Evolutionary conservation across 1,140 invertebrate species (phyloP).

Genomic region (Ctenoplectra terminalis): DNA sequence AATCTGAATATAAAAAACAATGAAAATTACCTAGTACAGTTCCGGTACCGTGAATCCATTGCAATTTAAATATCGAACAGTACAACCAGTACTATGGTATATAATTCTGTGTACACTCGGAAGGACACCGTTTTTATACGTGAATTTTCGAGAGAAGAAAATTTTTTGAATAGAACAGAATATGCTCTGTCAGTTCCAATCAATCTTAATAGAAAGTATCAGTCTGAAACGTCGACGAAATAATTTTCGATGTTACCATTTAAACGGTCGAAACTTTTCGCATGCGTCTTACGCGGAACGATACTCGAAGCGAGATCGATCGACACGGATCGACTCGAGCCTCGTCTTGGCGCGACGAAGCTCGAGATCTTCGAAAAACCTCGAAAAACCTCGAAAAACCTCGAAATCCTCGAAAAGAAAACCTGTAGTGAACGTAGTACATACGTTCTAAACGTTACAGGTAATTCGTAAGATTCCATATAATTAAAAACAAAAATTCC

Average conservation of each 20-base stretch:
- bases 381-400: too few relatives aligned
- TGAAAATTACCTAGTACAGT: background rate
- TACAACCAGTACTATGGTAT: background rate
- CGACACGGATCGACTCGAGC: slow-evolving; percentile 1
- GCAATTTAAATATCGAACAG: background rate
- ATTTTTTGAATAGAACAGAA: background rate
- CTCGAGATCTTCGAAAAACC: background rate
- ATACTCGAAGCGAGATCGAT: slow-evolving; percentile 26
- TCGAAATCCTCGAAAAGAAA: background rate
- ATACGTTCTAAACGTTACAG: background rate
- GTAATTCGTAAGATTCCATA: background rate
- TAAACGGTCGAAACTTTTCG: slow-evolving; percentile 9
- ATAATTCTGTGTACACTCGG: background rate
- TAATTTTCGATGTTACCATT: slow-evolving; percentile 8
- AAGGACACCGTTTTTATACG: background rate
- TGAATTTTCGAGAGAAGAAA: background rate
- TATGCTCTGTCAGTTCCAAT: background rate
- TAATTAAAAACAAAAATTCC: too few relatives aligned
- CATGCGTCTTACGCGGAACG: background rate
- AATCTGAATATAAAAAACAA: background rate
- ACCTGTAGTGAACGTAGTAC: background rate
- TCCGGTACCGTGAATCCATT: background rate
- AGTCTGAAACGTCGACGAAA: background rate
- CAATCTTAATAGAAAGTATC: background rate
- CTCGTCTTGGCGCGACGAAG: too few relatives aligned